A percentile compares a stretch with the other conserved stretches of the same genome.
These are phyloP conservation scores for Myrmophylax atrothorax DNA, from an alignment of 2,113 vertebrate genomes.

Conservation along the genomic window DNA sequence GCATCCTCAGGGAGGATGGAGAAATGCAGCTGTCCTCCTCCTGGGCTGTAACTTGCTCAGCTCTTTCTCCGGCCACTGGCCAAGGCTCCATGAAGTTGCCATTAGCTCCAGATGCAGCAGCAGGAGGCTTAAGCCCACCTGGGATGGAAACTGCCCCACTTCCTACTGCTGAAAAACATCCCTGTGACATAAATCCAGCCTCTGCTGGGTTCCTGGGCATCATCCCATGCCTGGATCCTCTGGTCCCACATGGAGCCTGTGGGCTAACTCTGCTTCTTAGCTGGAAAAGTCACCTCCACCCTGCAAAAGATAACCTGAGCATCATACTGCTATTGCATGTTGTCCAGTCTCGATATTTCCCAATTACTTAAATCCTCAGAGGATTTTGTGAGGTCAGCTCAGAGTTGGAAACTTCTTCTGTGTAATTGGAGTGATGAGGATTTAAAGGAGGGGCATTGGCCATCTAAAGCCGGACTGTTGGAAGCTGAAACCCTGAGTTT, in stretches of 20 bases:
- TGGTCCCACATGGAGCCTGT: not conserved
- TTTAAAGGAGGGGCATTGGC: not conserved
- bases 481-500: not conserved
- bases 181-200: not conserved
- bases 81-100: not conserved
- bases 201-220: not conserved
- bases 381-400: not conserved
- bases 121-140: not conserved
- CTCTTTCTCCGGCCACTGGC: fast-evolving
- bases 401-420: not conserved
- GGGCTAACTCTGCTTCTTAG: not conserved
- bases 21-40: not conserved
- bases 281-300: not conserved
- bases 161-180: not conserved
- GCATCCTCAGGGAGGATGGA: not conserved
- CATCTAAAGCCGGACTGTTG: not conserved
- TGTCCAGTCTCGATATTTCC: not conserved
- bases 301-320: not conserved
- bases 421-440: not conserved
- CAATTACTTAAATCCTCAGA: not conserved
- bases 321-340: not conserved
- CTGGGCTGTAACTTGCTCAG: fast-evolving
- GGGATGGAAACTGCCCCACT: not conserved
- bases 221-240: not conserved
- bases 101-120: fast-evolving